Percentiles rank a stretch among this genome's conserved stretches.
Evolutionary conservation across 2,797 vertebrate genomes (phyloP).

Genomic region (Etheostoma perlongum): DNA sequence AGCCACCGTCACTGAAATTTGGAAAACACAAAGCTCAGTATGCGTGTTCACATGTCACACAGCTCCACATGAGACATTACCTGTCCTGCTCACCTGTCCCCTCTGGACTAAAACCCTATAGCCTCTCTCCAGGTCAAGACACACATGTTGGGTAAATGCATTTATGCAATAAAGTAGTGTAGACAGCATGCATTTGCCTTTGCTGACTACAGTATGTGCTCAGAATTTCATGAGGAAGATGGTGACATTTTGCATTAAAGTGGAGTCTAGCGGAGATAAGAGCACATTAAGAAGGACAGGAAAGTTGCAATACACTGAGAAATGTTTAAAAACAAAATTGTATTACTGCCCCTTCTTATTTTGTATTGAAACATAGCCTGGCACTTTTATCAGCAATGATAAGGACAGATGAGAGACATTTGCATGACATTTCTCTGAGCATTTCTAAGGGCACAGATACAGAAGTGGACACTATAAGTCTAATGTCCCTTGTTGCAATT

Average conservation of each 20-base stretch:
- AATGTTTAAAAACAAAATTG: constrained; percentile 12
- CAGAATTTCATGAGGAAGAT: constrained; percentile 25
- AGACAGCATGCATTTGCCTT: constrained; percentile 20
- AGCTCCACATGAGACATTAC: neutral
- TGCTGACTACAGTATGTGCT: neutral
- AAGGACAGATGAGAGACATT: constrained; percentile 15
- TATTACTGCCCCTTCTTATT: constrained; percentile 20
- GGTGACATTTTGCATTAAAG: constrained; percentile 42
- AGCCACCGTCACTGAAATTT: constrained; percentile 7
- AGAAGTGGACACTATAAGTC: constrained; percentile 7
- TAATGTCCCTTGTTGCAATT: constrained; percentile 9
- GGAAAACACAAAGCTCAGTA: constrained; percentile 6
- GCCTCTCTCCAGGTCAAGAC: constrained; percentile 9
- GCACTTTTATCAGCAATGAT: constrained; percentile 25
- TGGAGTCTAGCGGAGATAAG: constrained; percentile 52
- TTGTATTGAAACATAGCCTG: constrained; percentile 28
- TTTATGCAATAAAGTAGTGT: constrained; percentile 8
- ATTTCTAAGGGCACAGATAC: constrained; percentile 1
- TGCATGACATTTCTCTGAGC: neutral
- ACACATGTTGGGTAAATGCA: neutral
- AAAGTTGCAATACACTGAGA: constrained; percentile 36
- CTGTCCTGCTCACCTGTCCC: neutral
- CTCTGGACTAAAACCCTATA: constrained; percentile 3
- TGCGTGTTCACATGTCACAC: neutral
- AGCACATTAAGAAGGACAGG: constrained; percentile 26